These are phyloP conservation scores for Rostratula benghalensis DNA, from an alignment of 2,113 vertebrate genomes.

Conservation along the genomic window DNA sequence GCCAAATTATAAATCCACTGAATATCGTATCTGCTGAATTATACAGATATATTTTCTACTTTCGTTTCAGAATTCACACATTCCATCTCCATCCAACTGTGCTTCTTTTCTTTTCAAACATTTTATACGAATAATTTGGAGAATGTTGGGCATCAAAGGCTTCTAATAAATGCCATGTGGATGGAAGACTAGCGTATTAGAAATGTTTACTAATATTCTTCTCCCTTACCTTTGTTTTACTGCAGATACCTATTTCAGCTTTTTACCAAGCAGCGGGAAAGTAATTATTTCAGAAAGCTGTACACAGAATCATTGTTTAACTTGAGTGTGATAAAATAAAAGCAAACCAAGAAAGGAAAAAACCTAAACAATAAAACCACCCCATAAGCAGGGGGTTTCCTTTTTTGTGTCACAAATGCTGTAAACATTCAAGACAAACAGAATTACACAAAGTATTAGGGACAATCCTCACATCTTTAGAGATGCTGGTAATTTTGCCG, in stretches of 20 bases:
- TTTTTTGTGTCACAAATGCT: neutral
- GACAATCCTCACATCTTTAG: neutral
- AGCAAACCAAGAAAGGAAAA: neutral
- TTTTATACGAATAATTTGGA: neutral
- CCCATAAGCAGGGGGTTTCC: neutral
- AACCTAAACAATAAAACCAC: accelerated
- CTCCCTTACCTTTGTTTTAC: neutral
- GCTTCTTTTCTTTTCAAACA: neutral
- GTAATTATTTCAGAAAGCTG: neutral
- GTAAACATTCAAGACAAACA: neutral
- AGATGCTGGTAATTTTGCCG: neutral
- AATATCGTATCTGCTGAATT: neutral
- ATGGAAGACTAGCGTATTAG: neutral
- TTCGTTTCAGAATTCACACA: neutral
- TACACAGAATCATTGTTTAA: neutral
- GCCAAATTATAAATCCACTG: neutral
- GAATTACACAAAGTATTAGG: neutral
- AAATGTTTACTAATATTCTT: neutral
- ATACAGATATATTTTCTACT: neutral
- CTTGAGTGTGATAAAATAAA: neutral
- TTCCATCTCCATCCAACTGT: neutral
- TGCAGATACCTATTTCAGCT: neutral
- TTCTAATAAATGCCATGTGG: neutral
- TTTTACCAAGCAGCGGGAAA: neutral
- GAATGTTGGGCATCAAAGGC: neutral